Conservation (phyloP, 2,888 invertebrate species). For the Chorisops tibialis region DNA sequence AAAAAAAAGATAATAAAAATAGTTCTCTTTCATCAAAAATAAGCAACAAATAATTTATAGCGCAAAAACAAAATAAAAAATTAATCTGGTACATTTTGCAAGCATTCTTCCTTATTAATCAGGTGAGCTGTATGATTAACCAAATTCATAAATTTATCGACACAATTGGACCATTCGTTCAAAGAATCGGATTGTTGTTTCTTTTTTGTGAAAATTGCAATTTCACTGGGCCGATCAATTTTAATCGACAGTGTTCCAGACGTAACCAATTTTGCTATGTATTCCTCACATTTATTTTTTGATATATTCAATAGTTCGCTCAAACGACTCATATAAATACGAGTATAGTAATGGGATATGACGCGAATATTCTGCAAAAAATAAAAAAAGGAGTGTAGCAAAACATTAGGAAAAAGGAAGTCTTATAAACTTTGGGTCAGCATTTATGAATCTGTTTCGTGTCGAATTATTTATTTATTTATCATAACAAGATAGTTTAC, state of each 20-base stretch:
- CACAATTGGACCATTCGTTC: constrained; percentile 84
- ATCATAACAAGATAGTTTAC: no score
- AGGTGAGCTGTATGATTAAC: constrained; percentile 91
- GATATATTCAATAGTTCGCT: constrained; percentile 82
- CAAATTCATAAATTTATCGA: constrained; percentile 80
- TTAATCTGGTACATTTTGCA: not conserved
- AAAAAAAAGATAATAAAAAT: no score
- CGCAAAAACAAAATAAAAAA: no score
- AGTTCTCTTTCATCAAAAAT: no score
- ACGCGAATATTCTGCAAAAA: constrained; percentile 65
- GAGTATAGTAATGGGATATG: constrained; percentile 95
- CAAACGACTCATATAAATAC: constrained; percentile 80
- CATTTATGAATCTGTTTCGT: no score
- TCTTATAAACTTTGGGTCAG: no score
- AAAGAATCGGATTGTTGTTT: constrained; percentile 84
- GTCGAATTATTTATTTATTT: no score
- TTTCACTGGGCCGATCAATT: constrained; percentile 85
- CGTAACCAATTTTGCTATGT: constrained; percentile 83
- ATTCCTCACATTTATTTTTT: constrained; percentile 82
- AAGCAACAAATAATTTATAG: not conserved
- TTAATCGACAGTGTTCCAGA: constrained; percentile 83
- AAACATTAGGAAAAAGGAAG: no score
- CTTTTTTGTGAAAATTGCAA: constrained; percentile 78
- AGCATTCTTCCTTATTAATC: constrained; percentile 85
- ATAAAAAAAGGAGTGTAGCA: no score